These are phyloP conservation scores for Nephrotoma appendiculata DNA, from an alignment of 2,888 invertebrate genomes.

Conservation along the genomic window DNA sequence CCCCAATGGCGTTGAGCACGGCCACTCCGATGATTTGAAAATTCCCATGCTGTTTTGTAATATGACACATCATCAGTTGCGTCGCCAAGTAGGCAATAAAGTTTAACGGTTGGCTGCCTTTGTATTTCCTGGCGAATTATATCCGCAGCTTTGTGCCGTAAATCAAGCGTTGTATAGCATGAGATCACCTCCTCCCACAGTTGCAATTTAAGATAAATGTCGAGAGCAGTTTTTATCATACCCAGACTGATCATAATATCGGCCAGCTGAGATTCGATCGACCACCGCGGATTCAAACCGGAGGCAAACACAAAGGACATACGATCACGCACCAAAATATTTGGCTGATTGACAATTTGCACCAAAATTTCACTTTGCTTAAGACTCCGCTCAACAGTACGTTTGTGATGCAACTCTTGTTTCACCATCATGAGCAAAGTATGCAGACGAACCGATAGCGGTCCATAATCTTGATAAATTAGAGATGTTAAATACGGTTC, in stretches of 20 bases:
- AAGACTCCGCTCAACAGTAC: constrained; percentile 80
- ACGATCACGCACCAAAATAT: constrained; percentile 20
- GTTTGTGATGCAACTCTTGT: constrained; percentile 58
- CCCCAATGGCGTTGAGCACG: constrained; percentile 85
- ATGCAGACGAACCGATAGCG: constrained; percentile 63
- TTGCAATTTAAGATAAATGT: constrained; percentile 57
- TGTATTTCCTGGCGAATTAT: constrained; percentile 68
- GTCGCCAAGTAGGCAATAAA: constrained; percentile 89
- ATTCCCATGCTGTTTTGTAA: constrained; percentile 84
- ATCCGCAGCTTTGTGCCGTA: constrained; percentile 83
- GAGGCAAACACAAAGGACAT: constrained; percentile 55
- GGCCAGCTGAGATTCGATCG: constrained; percentile 59
- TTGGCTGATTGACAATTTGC: constrained; percentile 34
- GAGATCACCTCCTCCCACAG: constrained; percentile 87
- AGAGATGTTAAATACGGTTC: constrained; percentile 57
- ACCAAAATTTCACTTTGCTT: constrained; percentile 71
- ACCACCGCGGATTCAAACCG: constrained; percentile 60
- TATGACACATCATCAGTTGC: constrained; percentile 59
- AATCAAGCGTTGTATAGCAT: constrained; percentile 74
- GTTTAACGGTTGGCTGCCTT: constrained; percentile 63
- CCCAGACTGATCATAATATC: constrained; percentile 68
- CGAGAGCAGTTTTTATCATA: constrained; percentile 69
- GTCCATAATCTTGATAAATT: constrained; percentile 47
- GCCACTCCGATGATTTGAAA: constrained; percentile 67
- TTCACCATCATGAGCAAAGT: constrained; percentile 62